These are phyloP conservation scores for Scaptomyza caliginosa DNA, from an alignment of 2,888 invertebrate genomes.

Conservation along the genomic window DNA sequence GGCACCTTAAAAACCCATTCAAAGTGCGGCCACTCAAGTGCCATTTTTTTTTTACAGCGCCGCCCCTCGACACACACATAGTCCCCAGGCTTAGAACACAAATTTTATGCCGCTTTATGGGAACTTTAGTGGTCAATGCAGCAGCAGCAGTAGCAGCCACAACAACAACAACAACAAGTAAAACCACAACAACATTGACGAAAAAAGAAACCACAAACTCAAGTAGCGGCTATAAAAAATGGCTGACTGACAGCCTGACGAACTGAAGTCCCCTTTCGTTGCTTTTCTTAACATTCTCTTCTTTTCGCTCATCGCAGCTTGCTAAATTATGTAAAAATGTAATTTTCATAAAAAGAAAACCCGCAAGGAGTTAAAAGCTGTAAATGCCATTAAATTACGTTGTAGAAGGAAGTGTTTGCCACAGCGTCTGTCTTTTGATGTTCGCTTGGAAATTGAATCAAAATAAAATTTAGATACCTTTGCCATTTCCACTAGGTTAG, in stretches of 20 bases:
- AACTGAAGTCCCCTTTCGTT: constrained; percentile 21
- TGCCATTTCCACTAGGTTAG: constrained; percentile 30
- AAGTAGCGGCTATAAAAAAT: constrained; percentile 48
- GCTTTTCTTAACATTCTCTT: neutral
- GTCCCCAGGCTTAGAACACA: constrained; percentile 29
- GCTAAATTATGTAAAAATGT: constrained; percentile 75
- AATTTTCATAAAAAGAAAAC: constrained; percentile 54
- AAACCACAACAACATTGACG: constrained; percentile 22
- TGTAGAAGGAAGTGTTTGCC: constrained; percentile 38
- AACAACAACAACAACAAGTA: constrained; percentile 8
- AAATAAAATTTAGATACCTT: constrained; percentile 68
- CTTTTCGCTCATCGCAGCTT: constrained; percentile 21
- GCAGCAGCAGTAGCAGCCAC: constrained; percentile 40
- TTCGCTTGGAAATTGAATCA: constrained; percentile 68
- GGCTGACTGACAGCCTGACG: constrained; percentile 46
- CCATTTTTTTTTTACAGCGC: constrained; percentile 55
- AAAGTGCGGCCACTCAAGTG: constrained; percentile 70
- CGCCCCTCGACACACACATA: neutral
- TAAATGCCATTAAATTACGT: constrained; percentile 63
- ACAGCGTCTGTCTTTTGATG: constrained; percentile 61
- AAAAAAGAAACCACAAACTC: constrained; percentile 24
- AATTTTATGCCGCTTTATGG: constrained; percentile 73
- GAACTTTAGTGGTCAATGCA: constrained; percentile 78
- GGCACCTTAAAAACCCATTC: constrained; percentile 58
- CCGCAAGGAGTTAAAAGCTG: constrained; percentile 14